These are phyloP conservation scores for Drepanosiphum platanoidis DNA, from an alignment of 2,888 invertebrate species.

Conservation along the genomic window DNA sequence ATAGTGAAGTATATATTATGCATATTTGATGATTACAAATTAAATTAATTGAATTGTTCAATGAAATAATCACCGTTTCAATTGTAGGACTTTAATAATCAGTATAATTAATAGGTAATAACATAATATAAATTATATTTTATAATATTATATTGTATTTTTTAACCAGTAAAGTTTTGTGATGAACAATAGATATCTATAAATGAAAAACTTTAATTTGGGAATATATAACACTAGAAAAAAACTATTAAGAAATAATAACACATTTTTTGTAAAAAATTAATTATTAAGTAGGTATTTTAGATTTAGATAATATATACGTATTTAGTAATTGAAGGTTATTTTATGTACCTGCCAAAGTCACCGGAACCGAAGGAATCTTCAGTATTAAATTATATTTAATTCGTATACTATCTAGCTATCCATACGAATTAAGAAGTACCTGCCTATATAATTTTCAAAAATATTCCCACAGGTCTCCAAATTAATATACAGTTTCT, in stretches of 20 bases:
- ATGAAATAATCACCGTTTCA: too few relatives aligned
- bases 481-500: not conserved
- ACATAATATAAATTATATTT: too few relatives aligned
- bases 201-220: too few relatives aligned
- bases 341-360: not conserved
- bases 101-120: too few relatives aligned
- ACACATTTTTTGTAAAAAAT: not conserved
- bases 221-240: not conserved
- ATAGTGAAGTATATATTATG: too few relatives aligned
- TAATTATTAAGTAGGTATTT: not conserved
- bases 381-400: not conserved
- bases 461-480: not conserved
- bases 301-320: not conserved
- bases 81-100: too few relatives aligned
- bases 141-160: too few relatives aligned
- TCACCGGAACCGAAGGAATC: not conserved
- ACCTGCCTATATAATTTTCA: not conserved
- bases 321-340: constrained; percentile 20
- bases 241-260: constrained; percentile 8
- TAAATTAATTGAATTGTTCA: too few relatives aligned
- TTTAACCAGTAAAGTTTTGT: too few relatives aligned
- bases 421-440: not conserved
- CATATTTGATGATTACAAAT: too few relatives aligned
- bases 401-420: not conserved
- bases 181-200: too few relatives aligned